These are phyloP conservation scores for Microtus ochrogaster DNA, from an alignment of 2,113 vertebrate genomes.

Conservation along the genomic window DNA sequence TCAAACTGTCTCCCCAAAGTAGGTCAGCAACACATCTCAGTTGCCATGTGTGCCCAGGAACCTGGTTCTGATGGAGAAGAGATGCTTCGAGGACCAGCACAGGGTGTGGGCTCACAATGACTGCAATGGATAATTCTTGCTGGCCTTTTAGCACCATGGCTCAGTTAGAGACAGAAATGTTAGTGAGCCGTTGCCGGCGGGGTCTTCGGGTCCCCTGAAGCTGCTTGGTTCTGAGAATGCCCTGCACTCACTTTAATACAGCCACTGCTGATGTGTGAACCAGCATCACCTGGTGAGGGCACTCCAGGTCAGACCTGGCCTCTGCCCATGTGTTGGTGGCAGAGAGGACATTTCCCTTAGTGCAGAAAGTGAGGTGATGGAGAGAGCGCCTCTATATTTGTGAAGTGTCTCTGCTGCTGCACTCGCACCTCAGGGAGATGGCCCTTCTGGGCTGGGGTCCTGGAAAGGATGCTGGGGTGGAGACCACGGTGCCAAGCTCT, in stretches of 20 bases:
- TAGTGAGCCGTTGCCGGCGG: background rate
- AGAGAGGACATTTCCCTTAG: background rate
- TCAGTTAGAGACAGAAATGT: background rate
- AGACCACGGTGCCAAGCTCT: background rate
- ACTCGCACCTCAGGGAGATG: background rate
- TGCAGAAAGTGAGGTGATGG: background rate
- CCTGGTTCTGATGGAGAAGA: slow-evolving; percentile 46
- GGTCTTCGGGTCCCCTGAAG: background rate
- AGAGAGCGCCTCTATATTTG: background rate
- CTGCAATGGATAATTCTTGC: background rate
- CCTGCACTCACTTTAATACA: background rate
- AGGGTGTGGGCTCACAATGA: background rate
- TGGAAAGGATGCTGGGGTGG: background rate
- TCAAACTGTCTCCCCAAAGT: slow-evolving; percentile 63
- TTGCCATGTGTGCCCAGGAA: slow-evolving; percentile 34
- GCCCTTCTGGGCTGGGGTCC: background rate
- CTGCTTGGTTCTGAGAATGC: background rate
- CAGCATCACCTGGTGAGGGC: background rate
- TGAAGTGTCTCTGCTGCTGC: background rate
- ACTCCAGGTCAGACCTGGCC: background rate
- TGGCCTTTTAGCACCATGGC: background rate
- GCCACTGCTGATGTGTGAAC: background rate
- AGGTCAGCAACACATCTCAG: slow-evolving; percentile 55
- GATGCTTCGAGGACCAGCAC: background rate
- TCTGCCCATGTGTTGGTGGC: background rate